Evolutionary conservation across 2,888 invertebrate genomes (phyloP).

Genomic region (Thymelicus lineola): DNA sequence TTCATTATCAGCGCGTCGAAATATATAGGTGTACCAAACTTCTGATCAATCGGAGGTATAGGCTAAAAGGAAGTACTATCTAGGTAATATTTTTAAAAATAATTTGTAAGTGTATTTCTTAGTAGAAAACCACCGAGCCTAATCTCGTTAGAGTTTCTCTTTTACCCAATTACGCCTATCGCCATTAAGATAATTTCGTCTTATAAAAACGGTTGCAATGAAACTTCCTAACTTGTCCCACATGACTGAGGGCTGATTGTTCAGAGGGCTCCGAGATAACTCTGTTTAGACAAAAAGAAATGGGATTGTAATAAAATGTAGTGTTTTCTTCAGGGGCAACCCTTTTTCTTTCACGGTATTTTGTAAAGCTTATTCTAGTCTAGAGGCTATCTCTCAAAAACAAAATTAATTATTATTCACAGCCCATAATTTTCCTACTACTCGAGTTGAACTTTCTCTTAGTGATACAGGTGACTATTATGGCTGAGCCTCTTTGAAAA

Average conservation of each 20-base stretch:
- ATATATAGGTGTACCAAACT: too few relatives aligned
- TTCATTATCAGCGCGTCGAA: too few relatives aligned
- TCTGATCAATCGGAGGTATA: too few relatives aligned
- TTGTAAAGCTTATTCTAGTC: background rate
- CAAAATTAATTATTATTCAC: too few relatives aligned
- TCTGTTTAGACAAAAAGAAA: background rate
- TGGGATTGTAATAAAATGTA: constrained; percentile 4
- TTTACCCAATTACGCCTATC: constrained; percentile 30
- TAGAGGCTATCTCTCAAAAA: background rate
- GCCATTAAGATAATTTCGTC: constrained; percentile 10
- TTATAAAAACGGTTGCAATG: constrained; percentile 25
- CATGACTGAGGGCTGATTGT: constrained; percentile 14
- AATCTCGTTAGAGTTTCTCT: constrained; percentile 31
- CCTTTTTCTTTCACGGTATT: background rate
- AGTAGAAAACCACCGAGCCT: constrained; percentile 19
- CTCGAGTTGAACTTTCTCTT: too few relatives aligned
- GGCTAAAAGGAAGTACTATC: too few relatives aligned
- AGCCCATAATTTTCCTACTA: too few relatives aligned
- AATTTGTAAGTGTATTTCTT: background rate
- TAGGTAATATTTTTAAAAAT: too few relatives aligned
- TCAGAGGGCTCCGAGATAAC: background rate
- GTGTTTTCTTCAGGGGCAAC: background rate
- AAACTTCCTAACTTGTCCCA: constrained; percentile 19
- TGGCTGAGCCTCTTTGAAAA: too few relatives aligned
- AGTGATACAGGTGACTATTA: too few relatives aligned